Percentiles rank a stretch among this genome's conserved stretches.
Evolutionary conservation across 2,113 vertebrate species (phyloP).

Genomic region (Myanophis thanlyinensis): DNA sequence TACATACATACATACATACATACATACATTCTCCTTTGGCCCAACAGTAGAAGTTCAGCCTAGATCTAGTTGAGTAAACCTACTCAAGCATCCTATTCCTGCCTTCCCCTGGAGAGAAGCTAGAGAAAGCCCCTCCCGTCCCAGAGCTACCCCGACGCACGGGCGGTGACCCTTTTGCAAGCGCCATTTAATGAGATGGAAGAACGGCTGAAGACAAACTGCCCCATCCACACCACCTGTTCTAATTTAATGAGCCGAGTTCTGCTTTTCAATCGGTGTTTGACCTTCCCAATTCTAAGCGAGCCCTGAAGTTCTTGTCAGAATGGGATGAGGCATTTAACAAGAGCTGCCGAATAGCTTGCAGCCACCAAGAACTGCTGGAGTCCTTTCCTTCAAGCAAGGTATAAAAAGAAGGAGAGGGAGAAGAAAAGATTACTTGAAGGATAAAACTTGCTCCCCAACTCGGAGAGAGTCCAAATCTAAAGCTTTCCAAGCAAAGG

Average conservation of each 20-base stretch:
- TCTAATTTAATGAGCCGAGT: constrained; percentile 5
- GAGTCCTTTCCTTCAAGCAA: constrained; percentile 9
- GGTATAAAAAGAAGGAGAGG: not conserved
- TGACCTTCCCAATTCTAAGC: constrained; percentile 15
- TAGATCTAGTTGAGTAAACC: not conserved
- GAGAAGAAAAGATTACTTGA: not conserved
- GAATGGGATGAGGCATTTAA: constrained; percentile 21
- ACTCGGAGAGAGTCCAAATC: not conserved
- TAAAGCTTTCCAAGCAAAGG: not conserved
- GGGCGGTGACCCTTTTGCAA: not conserved
- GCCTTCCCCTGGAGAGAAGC: not conserved
- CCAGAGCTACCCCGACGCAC: not conserved
- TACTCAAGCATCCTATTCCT: not conserved
- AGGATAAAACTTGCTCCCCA: not conserved
- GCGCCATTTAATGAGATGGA: constrained; percentile 1
- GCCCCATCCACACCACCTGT: not conserved
- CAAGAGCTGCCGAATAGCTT: constrained; percentile 1
- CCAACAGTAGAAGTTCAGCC: not conserved
- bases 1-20: no score
- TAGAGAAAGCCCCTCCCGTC: not conserved
- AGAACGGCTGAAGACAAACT: not conserved
- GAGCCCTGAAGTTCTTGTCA: constrained; percentile 20
- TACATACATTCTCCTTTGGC: no score
- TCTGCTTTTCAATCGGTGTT: not conserved
- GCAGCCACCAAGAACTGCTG: not conserved